Evolutionary conservation across 2,888 invertebrate species (phyloP).

Genomic region (Drosophila percnosoma): DNA sequence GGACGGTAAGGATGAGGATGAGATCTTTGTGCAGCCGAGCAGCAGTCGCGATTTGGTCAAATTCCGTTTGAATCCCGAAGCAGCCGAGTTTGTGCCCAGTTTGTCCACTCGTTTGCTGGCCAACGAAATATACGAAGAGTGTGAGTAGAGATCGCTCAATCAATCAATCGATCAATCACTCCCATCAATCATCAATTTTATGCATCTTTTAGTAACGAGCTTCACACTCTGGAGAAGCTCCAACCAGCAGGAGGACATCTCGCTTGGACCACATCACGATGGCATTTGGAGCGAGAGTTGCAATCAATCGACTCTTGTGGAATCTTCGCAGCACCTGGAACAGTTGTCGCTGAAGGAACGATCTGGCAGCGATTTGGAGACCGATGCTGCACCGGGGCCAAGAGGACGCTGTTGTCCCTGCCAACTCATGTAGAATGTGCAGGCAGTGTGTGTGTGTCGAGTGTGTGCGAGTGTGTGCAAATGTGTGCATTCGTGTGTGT

Average conservation of each 20-base stretch:
- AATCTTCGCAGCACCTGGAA: background rate
- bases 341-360: constrained; percentile 15
- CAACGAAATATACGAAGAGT: constrained; percentile 42
- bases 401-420: constrained; percentile 38
- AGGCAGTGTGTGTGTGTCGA: background rate
- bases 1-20: background rate
- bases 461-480: background rate
- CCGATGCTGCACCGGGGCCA: background rate
- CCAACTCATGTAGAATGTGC: constrained; percentile 37
- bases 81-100: constrained; percentile 66
- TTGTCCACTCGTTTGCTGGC: constrained; percentile 30
- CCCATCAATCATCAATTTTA: background rate
- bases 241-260: constrained; percentile 23
- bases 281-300: constrained; percentile 60
- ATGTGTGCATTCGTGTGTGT: background rate
- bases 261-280: constrained; percentile 59
- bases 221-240: constrained; percentile 55
- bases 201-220: constrained; percentile 38
- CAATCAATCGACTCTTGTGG: background rate
- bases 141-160: constrained; percentile 24
- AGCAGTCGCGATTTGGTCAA: constrained; percentile 40
- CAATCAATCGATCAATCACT: background rate
- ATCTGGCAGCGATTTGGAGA: constrained; percentile 3
- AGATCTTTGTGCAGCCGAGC: constrained; percentile 12
- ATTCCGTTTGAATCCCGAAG: constrained; percentile 62